Conservation (phyloP, 2,113 vertebrate genomes). For the Psilopsiagon aurifrons region DNA sequence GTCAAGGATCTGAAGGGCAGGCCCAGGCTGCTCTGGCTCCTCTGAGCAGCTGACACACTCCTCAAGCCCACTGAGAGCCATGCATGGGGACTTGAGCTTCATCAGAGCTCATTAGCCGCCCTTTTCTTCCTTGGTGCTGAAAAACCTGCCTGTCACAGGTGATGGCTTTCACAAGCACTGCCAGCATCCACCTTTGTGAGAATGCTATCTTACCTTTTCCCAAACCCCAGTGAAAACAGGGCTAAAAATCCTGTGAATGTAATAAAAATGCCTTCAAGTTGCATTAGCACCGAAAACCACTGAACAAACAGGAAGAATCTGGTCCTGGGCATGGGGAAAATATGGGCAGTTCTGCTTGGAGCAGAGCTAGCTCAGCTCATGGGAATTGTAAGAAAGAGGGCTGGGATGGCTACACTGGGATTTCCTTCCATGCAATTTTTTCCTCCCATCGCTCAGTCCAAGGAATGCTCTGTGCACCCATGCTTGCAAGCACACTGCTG, state of each 20-base stretch:
- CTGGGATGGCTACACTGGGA: fast-evolving
- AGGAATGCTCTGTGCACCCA: background rate
- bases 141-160: background rate
- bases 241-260: fast-evolving
- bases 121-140: background rate
- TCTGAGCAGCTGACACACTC: background rate
- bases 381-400: background rate
- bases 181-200: background rate
- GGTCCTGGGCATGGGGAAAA: background rate
- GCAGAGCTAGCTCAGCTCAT: fast-evolving
- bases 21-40: background rate
- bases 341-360: fast-evolving
- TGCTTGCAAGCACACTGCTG: background rate
- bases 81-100: fast-evolving
- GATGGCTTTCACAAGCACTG: too few species aligned
- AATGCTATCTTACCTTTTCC: background rate
- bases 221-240: fast-evolving
- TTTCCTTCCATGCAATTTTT: background rate
- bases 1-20: background rate
- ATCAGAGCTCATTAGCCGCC: background rate
- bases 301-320: background rate
- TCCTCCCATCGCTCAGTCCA: background rate
- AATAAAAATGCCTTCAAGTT: background rate
- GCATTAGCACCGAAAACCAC: fast-evolving
- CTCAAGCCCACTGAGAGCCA: background rate